phyloP scores from a whole-genome alignment of 2,797 vertebrate species.

The Micrastur ruficollis region DNA sequence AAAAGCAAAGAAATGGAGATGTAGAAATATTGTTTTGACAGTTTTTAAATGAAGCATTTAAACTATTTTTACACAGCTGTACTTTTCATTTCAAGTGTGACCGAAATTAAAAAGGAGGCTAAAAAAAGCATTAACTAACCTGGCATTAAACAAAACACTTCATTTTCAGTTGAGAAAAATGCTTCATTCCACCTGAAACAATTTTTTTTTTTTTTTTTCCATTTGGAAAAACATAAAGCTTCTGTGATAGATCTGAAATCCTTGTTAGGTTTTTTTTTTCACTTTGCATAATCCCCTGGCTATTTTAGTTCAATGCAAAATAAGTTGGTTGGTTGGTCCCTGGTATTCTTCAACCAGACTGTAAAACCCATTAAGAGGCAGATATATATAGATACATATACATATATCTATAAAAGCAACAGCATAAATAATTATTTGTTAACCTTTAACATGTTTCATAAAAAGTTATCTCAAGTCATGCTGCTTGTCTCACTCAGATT shows the following conservation, averaged over 20 bases:
- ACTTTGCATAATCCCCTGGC: not conserved
- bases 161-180: not conserved
- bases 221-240: not conserved
- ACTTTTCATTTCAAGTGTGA: not conserved
- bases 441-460: not conserved
- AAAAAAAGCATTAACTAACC: not conserved
- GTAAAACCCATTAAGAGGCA: not conserved
- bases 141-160: not conserved
- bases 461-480: not conserved
- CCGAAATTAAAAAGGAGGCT: not conserved
- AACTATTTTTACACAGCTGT: not conserved
- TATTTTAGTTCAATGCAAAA: not conserved
- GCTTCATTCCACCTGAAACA: not conserved
- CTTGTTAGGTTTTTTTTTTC: not conserved
- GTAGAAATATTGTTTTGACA: not conserved
- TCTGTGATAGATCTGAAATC: not conserved
- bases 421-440: not conserved
- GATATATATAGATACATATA: too few species aligned
- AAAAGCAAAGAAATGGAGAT: not conserved
- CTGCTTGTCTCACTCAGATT: not conserved
- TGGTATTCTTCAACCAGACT: not conserved
- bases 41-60: not conserved
- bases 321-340: not conserved
- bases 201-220: not conserved
- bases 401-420: not conserved